A percentile compares a stretch with the other conserved stretches of the same genome.
These are phyloP conservation scores for Paralichthys olivaceus DNA, from an alignment of 2,113 vertebrate genomes.

Conservation along the genomic window DNA sequence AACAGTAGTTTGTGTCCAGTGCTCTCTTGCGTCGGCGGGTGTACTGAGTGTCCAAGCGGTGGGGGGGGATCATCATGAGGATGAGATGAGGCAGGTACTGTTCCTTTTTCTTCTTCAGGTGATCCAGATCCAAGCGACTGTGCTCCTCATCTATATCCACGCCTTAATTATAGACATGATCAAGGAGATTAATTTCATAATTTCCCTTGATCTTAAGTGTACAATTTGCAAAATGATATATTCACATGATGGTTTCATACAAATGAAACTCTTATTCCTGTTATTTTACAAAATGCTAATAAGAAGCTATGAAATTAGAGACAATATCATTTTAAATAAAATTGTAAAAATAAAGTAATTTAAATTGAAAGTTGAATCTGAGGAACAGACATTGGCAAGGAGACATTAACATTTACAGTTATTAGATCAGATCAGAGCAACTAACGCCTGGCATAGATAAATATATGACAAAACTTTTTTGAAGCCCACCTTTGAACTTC, in stretches of 20 bases:
- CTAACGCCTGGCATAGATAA: neutral
- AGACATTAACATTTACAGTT: too few species aligned
- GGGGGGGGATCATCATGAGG: conserved; percentile 94
- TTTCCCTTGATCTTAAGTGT: neutral
- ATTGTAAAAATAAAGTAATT: too few species aligned
- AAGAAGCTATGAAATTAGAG: too few species aligned
- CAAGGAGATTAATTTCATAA: neutral
- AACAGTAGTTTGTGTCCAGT: conserved; percentile 95
- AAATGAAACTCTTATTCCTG: neutral
- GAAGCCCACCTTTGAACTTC: conserved; percentile 90
- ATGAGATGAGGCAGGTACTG: conserved; percentile 91
- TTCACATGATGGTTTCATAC: too few species aligned
- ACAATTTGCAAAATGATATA: too few species aligned
- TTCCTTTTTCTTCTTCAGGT: conserved; percentile 87
- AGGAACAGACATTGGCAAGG: too few species aligned
- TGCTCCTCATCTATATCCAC: conserved; percentile 89
- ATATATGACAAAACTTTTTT: neutral
- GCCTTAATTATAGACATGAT: conserved; percentile 73
- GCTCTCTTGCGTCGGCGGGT: conserved; percentile 89
- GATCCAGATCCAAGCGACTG: conserved; percentile 87
- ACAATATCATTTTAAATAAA: too few species aligned
- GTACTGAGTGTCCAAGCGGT: conserved; percentile 86
- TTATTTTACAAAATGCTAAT: neutral
- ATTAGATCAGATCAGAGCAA: too few species aligned
- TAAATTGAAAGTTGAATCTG: too few species aligned